Base-by-base conservation (phyloP, 2,888 invertebrate species). In the Agonum fuliginosum region DNA sequence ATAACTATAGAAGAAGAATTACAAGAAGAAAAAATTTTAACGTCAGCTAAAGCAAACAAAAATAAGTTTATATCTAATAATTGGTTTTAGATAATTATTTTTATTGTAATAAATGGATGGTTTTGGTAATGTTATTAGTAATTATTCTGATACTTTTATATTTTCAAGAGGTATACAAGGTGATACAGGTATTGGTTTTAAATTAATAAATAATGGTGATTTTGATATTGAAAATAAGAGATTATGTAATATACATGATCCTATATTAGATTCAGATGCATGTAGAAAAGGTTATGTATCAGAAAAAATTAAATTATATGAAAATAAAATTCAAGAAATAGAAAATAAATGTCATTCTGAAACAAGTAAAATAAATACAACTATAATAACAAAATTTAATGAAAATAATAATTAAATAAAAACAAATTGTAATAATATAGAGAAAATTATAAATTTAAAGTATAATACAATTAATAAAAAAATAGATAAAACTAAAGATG, bases 151-250 rank as follows among this genome's bases (percentile, higher is more conserved):
- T 46, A 12, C 12, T 46, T 8, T 6, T 6, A 51, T 51, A 51
- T 51, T 51, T 20, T 20, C 20, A 51, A 51, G 51, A 20, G 51
- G 20, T 0, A 20, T 51, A 22, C 20, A 51, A 51, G 24, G 24
- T 10, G 51, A 51, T 5, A 14, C 62, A 12, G 62, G 62, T n/a
- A 30, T 62, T 17, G 30, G 62, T 30, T 62, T 62, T 20, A 62
- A 62, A 34, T 34, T 27, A 62, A 62, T 30, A 14, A 30, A 30
- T 14, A 17, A 30, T 14, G 17, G 17, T 30, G 17, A 62, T 6
- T 62, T 3, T 34, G 62, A 62, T 62, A 62, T 62, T 27, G 1
- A 62, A 62, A 62, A 62, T 24, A 62, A 27, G 17, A 27, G 30
- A 30, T 30, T 62, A 62, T 27, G 27, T 10, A 62, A 62, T 17